A percentile compares a stretch with the other conserved stretches of the same genome.
These are phyloP conservation scores for Sylvicola fuscatus DNA, from an alignment of 2,888 invertebrate genomes.

Conservation along the genomic window DNA sequence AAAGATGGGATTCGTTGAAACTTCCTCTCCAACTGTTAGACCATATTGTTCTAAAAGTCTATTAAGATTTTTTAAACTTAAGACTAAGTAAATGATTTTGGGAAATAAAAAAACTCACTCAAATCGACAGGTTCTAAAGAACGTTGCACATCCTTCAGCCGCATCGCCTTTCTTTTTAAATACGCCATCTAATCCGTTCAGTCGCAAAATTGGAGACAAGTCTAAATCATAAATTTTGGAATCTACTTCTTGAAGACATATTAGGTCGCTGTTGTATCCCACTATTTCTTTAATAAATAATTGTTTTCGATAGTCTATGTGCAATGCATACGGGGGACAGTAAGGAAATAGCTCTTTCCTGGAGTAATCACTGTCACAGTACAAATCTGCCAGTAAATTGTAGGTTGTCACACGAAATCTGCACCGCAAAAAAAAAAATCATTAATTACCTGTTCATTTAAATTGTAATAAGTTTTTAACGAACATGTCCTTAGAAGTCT, in stretches of 20 bases:
- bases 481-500: constrained; percentile 1
- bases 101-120: constrained; percentile 25
- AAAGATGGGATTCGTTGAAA: constrained; percentile 31
- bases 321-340: constrained; percentile 62
- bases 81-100: constrained; percentile 3
- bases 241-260: constrained; percentile 91
- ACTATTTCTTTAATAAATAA: constrained; percentile 55
- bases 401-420: constrained; percentile 55
- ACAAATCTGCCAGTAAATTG: constrained; percentile 80
- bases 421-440: too few species aligned
- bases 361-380: constrained; percentile 67
- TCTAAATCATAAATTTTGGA: constrained; percentile 48
- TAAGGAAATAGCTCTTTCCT: constrained; percentile 57
- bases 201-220: constrained; percentile 35
- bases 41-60: constrained; percentile 30
- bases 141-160: constrained; percentile 63
- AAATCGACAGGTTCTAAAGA: constrained; percentile 50
- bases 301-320: constrained; percentile 71
- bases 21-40: constrained; percentile 37
- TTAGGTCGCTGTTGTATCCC: constrained; percentile 77
- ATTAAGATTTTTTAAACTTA: constrained; percentile 8
- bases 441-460: too few species aligned
- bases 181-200: constrained; percentile 33
- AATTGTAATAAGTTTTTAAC: too few species aligned
- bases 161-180: constrained; percentile 52